Conservation (phyloP, 2,888 invertebrate genomes). For the Chymomyza amoena region DNA sequence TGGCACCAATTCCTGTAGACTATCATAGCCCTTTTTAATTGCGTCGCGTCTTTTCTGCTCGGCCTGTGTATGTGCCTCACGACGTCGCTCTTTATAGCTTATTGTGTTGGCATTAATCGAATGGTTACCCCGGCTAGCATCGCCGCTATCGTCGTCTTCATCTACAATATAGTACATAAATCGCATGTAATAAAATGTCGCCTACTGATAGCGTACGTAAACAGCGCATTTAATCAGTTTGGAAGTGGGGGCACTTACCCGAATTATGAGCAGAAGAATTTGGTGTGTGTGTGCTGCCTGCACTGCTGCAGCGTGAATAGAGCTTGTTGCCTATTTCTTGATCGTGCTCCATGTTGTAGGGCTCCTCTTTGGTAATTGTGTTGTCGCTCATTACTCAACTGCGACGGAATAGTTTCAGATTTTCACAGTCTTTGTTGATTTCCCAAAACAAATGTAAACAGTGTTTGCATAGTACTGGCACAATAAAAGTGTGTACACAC, state of each 20-base stretch:
- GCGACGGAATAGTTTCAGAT: conserved; percentile 37
- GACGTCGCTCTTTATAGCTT: conserved; percentile 94
- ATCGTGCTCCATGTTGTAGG: conserved; percentile 79
- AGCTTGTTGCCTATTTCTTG: conserved; percentile 78
- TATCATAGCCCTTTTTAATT: conserved; percentile 97
- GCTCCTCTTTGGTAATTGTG: conserved; percentile 50
- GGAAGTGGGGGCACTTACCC: conserved; percentile 79
- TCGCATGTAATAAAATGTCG: background rate
- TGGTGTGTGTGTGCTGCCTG: conserved; percentile 88
- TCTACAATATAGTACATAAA: background rate
- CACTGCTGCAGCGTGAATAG: conserved; percentile 87
- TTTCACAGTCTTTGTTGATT: background rate
- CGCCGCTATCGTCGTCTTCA: conserved; percentile 80
- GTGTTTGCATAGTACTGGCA: background rate
- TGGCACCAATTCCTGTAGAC: conserved; percentile 94
- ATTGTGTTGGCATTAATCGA: background rate
- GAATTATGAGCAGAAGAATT: conserved; percentile 90
- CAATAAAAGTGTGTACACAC: background rate
- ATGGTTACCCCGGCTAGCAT: conserved; percentile 81
- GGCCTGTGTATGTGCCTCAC: conserved; percentile 97
- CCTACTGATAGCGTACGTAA: conserved; percentile 11
- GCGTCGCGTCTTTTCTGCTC: conserved; percentile 98
- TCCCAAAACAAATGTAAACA: background rate
- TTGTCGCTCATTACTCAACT: conserved; percentile 60
- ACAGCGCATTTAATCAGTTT: conserved; percentile 45